Percentiles rank a stretch among this genome's conserved stretches.
These are phyloP conservation scores for Orchestes rusci DNA, from an alignment of 2,888 invertebrate genomes.

Conservation along the genomic window DNA sequence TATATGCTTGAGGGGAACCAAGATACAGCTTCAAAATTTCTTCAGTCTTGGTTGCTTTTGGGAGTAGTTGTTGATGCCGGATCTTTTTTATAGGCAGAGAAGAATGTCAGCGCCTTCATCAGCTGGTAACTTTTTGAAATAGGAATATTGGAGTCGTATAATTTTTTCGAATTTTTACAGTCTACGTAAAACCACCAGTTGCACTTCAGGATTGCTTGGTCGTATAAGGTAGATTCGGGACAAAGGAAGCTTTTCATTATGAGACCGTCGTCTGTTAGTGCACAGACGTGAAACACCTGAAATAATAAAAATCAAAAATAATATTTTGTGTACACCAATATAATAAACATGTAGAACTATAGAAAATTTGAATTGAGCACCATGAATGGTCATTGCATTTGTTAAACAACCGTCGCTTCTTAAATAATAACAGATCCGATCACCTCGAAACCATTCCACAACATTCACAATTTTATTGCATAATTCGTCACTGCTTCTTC, in stretches of 20 bases:
- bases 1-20: no score
- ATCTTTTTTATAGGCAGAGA: slow-evolving; percentile 75
- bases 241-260: slow-evolving; percentile 89
- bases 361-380: no score
- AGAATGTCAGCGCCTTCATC: slow-evolving; percentile 85
- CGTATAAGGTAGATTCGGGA: slow-evolving; percentile 85
- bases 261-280: slow-evolving; percentile 78
- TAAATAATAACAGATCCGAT: no score
- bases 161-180: slow-evolving; percentile 69
- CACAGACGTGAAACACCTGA: slow-evolving; percentile 88
- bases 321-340: slow-evolving; percentile 1
- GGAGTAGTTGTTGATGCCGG: slow-evolving; percentile 11
- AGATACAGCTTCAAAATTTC: no score
- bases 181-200: slow-evolving; percentile 95
- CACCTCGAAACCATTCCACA: no score
- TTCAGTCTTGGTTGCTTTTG: slow-evolving; percentile 14
- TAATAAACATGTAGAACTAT: no score
- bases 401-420: no score
- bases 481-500: no score
- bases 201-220: slow-evolving; percentile 84
- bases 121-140: slow-evolving; percentile 87
- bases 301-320: slow-evolving; percentile 27
- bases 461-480: no score
- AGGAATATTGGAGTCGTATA: slow-evolving; percentile 85
- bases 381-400: no score